Conservation (phyloP, 2,797 vertebrate species). For the Labroides dimidiatus region DNA sequence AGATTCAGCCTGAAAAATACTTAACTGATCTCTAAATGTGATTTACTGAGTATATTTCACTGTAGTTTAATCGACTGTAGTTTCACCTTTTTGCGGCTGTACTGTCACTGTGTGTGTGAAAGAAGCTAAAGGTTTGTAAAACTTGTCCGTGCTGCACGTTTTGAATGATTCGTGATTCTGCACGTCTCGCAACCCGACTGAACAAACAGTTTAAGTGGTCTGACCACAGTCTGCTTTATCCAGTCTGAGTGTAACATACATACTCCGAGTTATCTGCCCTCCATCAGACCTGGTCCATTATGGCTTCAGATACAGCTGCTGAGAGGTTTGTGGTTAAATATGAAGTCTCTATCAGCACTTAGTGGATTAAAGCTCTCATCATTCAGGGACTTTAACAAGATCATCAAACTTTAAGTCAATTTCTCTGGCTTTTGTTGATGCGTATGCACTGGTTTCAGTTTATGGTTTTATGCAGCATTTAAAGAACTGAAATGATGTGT, state of each 20-base stretch:
- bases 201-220: neutral
- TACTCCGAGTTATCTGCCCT: neutral
- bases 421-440: neutral
- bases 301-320: conserved; percentile 11
- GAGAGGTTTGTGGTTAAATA: conserved; percentile 10
- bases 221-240: neutral
- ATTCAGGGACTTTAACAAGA: neutral
- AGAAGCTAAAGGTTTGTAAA: too few species aligned
- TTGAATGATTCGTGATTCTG: too few species aligned
- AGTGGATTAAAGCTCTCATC: neutral
- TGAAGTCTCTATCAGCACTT: conserved; percentile 18
- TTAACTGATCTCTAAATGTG: too few species aligned
- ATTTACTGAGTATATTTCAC: too few species aligned
- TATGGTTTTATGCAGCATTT: too few species aligned
- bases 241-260: neutral
- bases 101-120: too few species aligned
- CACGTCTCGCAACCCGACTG: too few species aligned
- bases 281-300: neutral
- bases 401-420: neutral
- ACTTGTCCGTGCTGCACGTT: too few species aligned
- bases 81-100: too few species aligned
- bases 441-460: neutral
- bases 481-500: too few species aligned
- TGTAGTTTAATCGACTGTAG: too few species aligned
- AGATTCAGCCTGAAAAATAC: too few species aligned